A percentile compares a stretch with the other conserved stretches of the same genome.
Conservation (phyloP, 2,888 invertebrate genomes). For the Bhutanitis thaidina region DNA sequence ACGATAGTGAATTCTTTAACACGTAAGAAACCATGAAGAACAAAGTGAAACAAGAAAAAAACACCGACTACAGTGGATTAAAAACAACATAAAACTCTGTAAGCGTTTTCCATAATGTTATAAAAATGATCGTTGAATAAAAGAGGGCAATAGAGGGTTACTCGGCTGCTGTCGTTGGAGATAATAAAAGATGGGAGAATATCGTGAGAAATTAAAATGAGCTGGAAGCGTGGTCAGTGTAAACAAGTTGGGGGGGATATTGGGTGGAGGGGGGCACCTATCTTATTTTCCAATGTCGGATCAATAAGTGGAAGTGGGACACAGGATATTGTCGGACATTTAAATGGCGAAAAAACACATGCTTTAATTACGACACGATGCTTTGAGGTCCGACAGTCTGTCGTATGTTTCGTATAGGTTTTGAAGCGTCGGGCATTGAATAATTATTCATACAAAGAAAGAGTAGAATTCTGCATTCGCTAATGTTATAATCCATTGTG, state of each 20-base stretch:
- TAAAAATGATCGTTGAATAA: constrained; percentile 25
- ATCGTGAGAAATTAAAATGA: constrained; percentile 64
- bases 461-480: too few species aligned
- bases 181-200: constrained; percentile 46
- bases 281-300: constrained; percentile 57
- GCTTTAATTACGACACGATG: constrained; percentile 54
- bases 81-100: constrained; percentile 17
- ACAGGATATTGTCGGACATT: constrained; percentile 59
- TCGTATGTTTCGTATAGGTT: constrained; percentile 1
- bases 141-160: constrained; percentile 39
- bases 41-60: constrained; percentile 7
- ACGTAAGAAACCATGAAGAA: neutral
- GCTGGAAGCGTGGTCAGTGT: constrained; percentile 46
- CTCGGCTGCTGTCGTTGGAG: constrained; percentile 43
- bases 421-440: too few species aligned
- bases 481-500: too few species aligned
- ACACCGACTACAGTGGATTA: constrained; percentile 18
- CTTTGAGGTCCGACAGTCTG: constrained; percentile 37
- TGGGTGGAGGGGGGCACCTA: constrained; percentile 16
- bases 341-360: constrained; percentile 40
- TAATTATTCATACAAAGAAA: too few species aligned
- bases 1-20: too few species aligned
- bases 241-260: constrained; percentile 44
- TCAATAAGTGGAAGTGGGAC: constrained; percentile 56
- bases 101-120: constrained; percentile 19